A percentile compares a stretch with the other conserved stretches of the same genome.
These are phyloP conservation scores for Lytechinus variegatus DNA, from an alignment of 35 echinoderm and acorn worm species.

Conservation along the genomic window DNA sequence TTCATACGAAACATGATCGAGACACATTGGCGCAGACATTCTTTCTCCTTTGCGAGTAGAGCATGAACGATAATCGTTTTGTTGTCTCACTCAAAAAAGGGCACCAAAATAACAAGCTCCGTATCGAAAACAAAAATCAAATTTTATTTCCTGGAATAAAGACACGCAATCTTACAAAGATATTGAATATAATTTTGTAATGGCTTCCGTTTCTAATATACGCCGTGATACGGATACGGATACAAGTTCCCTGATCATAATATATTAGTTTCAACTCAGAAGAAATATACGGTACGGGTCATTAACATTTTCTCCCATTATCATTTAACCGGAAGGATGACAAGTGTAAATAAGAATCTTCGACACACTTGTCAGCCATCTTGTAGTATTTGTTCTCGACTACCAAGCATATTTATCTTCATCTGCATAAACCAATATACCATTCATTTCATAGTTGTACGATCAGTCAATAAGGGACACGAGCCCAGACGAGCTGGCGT, in stretches of 20 bases:
- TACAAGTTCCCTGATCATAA: background rate
- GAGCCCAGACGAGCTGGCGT: background rate
- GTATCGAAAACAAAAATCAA: background rate
- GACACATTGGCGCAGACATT: conserved; percentile 1
- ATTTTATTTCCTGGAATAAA: background rate
- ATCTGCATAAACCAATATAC: conserved; percentile 56
- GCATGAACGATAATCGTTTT: conserved; percentile 11
- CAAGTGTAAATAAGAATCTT: conserved; percentile 4
- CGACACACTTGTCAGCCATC: background rate
- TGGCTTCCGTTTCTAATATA: background rate
- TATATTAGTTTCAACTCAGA: background rate
- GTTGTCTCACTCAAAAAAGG: background rate
- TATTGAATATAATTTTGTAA: background rate
- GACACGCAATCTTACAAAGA: background rate
- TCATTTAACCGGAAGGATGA: background rate
- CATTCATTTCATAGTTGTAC: conserved; percentile 32
- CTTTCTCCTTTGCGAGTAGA: conserved; percentile 10
- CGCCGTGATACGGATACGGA: background rate
- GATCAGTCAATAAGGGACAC: background rate
- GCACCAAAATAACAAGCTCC: conserved; percentile 10
- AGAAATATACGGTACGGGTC: background rate
- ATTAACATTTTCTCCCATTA: background rate
- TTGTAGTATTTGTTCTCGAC: conserved; percentile 14
- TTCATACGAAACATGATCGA: background rate
- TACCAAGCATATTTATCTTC: conserved; percentile 44